Conservation (phyloP, 2,797 vertebrate genomes). For the Myiotriccus ornatus region DNA sequence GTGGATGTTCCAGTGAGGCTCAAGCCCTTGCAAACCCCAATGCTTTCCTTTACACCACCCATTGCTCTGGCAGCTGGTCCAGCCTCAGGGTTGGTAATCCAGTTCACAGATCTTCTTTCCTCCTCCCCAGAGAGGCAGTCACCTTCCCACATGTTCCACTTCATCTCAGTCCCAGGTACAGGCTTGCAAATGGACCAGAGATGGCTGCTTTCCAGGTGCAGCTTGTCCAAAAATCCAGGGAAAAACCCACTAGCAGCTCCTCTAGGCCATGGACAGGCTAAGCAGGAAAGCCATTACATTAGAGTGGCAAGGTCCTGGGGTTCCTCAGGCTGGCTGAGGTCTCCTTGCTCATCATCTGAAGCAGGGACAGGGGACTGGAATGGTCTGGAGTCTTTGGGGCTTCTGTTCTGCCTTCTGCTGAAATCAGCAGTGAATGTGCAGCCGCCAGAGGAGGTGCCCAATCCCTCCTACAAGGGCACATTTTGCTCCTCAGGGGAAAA, state of each 20-base stretch:
- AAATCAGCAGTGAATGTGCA: not conserved
- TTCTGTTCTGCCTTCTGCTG: not conserved
- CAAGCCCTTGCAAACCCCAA: not conserved
- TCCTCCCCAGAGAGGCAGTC: not conserved
- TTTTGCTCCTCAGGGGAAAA: not conserved
- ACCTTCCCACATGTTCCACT: not conserved
- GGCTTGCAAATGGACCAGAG: not conserved
- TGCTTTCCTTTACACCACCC: not conserved
- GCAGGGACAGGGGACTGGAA: not conserved
- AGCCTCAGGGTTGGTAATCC: not conserved
- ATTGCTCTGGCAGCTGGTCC: not conserved
- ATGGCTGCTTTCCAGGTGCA: not conserved
- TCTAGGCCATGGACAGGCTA: not conserved
- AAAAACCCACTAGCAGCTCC: not conserved
- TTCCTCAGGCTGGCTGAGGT: not conserved
- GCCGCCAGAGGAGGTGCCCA: not conserved
- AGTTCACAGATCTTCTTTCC: not conserved
- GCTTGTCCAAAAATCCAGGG: not conserved
- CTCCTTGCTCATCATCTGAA: not conserved
- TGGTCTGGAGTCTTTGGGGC: not conserved
- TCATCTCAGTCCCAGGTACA: fast-evolving
- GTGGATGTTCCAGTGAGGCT: not conserved
- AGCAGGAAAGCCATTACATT: not conserved
- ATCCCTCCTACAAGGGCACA: not conserved
- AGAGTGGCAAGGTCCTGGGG: not conserved